Evolutionary conservation across 2,113 vertebrate genomes (phyloP).

Genomic region (Irena cyanogastra): DNA sequence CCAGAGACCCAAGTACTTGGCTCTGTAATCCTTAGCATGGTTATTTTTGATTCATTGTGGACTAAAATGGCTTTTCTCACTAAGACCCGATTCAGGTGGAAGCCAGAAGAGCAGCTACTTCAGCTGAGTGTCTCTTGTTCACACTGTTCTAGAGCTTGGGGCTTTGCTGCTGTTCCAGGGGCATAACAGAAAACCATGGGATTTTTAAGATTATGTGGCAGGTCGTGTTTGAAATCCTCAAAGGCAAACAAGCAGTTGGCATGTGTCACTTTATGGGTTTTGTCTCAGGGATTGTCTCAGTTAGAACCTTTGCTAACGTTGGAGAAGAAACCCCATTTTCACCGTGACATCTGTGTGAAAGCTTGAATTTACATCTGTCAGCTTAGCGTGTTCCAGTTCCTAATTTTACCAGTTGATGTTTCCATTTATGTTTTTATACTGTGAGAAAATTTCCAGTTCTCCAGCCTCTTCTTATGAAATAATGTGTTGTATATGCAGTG

Average conservation of each 20-base stretch:
- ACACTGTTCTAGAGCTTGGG: not conserved
- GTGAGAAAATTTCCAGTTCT: not conserved
- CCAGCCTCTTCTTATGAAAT: not conserved
- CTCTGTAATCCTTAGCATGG: not conserved
- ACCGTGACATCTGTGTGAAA: not conserved
- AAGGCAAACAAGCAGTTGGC: not conserved
- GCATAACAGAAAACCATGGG: rapidly evolving
- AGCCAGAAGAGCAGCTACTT: not conserved
- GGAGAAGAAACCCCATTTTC: not conserved
- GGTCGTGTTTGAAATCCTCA: not conserved
- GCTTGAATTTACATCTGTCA: not conserved
- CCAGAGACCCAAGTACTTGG: not conserved
- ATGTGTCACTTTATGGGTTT: not conserved
- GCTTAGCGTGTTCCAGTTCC: not conserved
- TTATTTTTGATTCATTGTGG: not conserved
- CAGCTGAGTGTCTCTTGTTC: not conserved
- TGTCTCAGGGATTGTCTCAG: not conserved
- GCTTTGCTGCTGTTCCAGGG: not conserved
- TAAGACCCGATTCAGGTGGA: not conserved
- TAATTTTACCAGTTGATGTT: not conserved
- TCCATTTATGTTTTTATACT: not conserved
- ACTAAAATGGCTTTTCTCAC: not conserved
- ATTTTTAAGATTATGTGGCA: not conserved
- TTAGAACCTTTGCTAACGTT: not conserved
- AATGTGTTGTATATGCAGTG: not conserved